A percentile compares a stretch with the other conserved stretches of the same genome.
Evolutionary conservation across 2,888 invertebrate genomes (phyloP).

Genomic region (Pheosia gnoma): DNA sequence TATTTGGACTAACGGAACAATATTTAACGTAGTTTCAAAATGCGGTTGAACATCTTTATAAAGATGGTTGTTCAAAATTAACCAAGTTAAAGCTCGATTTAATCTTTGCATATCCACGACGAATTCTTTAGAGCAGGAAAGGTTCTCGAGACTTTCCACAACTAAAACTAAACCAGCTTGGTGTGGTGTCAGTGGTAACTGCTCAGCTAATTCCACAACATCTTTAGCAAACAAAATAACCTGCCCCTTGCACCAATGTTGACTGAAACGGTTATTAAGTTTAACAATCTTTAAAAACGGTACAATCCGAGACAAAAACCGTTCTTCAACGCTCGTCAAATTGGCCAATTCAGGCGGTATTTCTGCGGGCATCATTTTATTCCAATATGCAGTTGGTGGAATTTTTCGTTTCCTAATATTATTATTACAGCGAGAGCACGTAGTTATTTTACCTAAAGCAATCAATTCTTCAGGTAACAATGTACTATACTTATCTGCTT

Average conservation of each 20-base stretch:
- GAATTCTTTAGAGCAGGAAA: constrained; percentile 23
- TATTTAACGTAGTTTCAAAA: constrained; percentile 4
- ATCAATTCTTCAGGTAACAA: constrained; percentile 21
- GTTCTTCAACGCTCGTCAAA: constrained; percentile 19
- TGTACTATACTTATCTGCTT: constrained; percentile 3
- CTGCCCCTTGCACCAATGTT: constrained; percentile 41
- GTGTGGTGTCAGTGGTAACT: constrained; percentile 23
- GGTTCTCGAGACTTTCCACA: constrained; percentile 26
- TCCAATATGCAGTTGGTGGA: constrained; percentile 29
- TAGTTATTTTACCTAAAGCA: constrained; percentile 17
- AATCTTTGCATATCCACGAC: constrained; percentile 27
- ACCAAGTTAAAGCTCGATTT: constrained; percentile 24
- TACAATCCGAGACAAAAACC: constrained; percentile 21
- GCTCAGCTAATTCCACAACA: constrained; percentile 28
- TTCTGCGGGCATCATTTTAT: constrained; percentile 25
- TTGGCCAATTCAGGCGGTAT: constrained; percentile 24
- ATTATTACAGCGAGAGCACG: constrained; percentile 25
- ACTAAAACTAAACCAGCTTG: constrained; percentile 26
- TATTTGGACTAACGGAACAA: constrained; percentile 7
- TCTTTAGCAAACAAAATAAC: constrained; percentile 31
- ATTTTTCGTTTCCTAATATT: constrained; percentile 29
- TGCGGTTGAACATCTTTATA: constrained; percentile 10
- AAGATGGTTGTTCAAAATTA: constrained; percentile 14
- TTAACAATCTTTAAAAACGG: constrained; percentile 40
- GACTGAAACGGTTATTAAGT: constrained; percentile 34